A percentile compares a stretch with the other conserved stretches of the same genome.
phyloP scores from a whole-genome alignment of 2,888 invertebrate species.

The Vandiemenella viatica region DNA sequence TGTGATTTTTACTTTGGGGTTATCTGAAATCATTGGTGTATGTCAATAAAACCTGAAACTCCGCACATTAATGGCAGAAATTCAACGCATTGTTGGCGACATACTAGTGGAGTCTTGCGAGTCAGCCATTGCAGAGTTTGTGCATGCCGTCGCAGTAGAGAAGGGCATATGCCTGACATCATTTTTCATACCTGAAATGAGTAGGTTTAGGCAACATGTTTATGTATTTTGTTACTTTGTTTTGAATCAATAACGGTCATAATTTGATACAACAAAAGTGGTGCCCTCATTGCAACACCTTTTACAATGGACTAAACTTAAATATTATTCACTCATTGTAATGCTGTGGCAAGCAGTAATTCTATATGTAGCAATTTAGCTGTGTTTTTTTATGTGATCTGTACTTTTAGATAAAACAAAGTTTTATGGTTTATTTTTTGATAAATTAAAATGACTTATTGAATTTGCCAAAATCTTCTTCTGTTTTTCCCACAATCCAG shows the following conservation, averaged over 20 bases:
- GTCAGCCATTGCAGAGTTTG: neutral
- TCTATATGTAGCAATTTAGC: too few species aligned
- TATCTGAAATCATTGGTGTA: constrained; percentile 1
- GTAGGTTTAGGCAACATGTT: constrained; percentile 1
- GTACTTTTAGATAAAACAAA: too few species aligned
- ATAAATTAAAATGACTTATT: too few species aligned
- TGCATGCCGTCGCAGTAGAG: constrained; percentile 4
- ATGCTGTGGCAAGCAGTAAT: too few species aligned
- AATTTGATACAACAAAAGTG: neutral
- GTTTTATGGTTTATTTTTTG: too few species aligned
- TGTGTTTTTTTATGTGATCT: too few species aligned
- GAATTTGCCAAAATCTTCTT: too few species aligned
- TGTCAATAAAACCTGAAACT: neutral
- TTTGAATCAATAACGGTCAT: constrained; percentile 2
- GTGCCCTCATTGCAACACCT: neutral
- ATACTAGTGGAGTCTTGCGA: neutral
- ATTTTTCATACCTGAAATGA: constrained; percentile 3
- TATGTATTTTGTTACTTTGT: neutral
- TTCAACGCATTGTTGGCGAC: neutral
- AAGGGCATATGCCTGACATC: neutral
- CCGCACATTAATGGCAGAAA: neutral
- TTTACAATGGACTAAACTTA: neutral
- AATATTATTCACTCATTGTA: too few species aligned
- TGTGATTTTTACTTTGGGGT: neutral
- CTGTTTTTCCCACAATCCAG: too few species aligned